phyloP scores from a whole-genome alignment of 2,113 vertebrate species.

The Leucosticte australis region DNA sequence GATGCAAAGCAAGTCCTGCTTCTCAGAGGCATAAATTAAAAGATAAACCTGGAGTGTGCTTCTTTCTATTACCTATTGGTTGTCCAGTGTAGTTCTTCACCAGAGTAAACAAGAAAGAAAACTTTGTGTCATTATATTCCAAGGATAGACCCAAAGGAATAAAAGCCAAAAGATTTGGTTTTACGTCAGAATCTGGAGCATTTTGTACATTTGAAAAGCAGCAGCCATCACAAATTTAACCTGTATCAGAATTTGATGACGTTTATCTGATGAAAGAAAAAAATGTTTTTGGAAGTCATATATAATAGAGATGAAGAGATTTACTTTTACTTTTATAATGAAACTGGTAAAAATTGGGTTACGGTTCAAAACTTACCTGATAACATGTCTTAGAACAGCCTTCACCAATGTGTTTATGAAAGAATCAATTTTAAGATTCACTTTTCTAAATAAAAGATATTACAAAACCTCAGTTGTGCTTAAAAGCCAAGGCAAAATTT shows the following conservation, averaged over 20 bases:
- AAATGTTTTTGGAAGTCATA: neutral
- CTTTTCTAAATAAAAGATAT: slow-evolving; percentile 33
- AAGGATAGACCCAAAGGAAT: neutral
- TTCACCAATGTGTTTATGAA: neutral
- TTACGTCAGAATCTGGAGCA: neutral
- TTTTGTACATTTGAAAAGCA: neutral
- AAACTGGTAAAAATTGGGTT: neutral
- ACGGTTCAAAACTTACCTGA: neutral
- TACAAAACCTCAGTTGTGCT: neutral
- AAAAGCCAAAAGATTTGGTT: neutral
- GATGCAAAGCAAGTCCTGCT: neutral
- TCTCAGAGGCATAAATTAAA: neutral
- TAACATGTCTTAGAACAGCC: neutral
- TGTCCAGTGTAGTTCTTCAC: neutral
- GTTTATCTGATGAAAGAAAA: neutral
- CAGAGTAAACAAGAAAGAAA: neutral
- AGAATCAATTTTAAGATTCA: neutral
- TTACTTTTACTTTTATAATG: neutral
- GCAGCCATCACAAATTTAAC: neutral
- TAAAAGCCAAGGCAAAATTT: neutral
- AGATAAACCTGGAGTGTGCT: neutral
- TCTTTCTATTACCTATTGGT: neutral
- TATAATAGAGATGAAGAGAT: neutral
- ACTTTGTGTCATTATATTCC: neutral
- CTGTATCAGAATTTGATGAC: neutral